Evolutionary conservation across 2,888 invertebrate genomes (phyloP), one percentile per base, ranked within the genome.

Genomic region (Dynastes hyllus): DNA sequence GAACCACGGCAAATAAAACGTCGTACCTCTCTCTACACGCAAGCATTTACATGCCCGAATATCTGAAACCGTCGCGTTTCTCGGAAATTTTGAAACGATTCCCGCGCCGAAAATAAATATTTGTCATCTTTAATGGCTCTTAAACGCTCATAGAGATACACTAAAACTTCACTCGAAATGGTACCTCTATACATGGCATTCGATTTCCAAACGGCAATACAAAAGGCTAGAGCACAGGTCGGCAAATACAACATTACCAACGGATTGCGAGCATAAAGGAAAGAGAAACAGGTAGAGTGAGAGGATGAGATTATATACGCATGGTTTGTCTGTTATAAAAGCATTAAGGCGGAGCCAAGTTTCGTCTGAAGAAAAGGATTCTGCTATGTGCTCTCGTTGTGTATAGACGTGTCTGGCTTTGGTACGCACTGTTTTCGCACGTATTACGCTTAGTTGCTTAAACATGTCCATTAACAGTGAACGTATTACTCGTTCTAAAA

Each of bases 51-150:
- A 69, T 51, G 51, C 32, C 32, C 5, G 32, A 37, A 37, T 37
- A 37, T 37, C 32, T 32, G 69, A 51, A 69, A 51, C 51, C 69
- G 69, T 9, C 51, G 51, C 29, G 29, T 61, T 75, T 75, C 73
- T 61, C 13, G 37, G 73, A 75, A 75, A 61, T 75, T 75, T 75
- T 50, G 27, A 75, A 75, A 58, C 73, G 45, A 63, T 75, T 61
- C 71, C 61, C 61, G 61, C 63, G 29, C 61, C 61, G 61, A 75
- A 75, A 61, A 75, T 75, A 75, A 75, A 75, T 75, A 75, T 75
- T 75, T 75, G 73, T 61, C 61, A n/a, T 75, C 73, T 75, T 75
- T 75, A 75, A 75, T 75, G 73, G 73, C 61, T 61, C 63, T 75
- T 75, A 75, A 75, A 75, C 73, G 29, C 40, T 45, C 13, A 50